These are phyloP conservation scores for Dufourea novaeangliae DNA, from an alignment of 1,140 invertebrate species.

Conservation along the genomic window DNA sequence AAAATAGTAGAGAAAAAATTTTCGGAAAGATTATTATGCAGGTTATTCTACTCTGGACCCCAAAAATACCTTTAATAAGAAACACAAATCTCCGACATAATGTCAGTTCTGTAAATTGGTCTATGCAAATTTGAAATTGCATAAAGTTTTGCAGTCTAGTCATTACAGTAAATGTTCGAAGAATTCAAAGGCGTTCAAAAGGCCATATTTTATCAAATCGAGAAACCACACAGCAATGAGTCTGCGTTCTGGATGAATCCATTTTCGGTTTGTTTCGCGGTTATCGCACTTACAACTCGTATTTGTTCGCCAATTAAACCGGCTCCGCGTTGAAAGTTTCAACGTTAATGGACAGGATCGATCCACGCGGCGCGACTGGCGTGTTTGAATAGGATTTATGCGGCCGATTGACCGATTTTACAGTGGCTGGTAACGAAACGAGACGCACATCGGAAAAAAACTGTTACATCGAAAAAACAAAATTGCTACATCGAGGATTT, in stretches of 20 bases:
- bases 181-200: too few species aligned
- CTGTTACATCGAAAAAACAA: not conserved
- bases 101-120: too few species aligned
- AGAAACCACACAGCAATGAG: not conserved
- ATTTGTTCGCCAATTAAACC: not conserved
- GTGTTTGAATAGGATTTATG: not conserved
- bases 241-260: not conserved
- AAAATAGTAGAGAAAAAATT: too few species aligned
- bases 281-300: not conserved
- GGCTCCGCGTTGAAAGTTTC: constrained; percentile 2
- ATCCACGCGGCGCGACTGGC: not conserved
- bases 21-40: too few species aligned
- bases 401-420: not conserved
- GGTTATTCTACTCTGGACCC: too few species aligned
- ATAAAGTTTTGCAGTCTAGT: too few species aligned
- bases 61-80: too few species aligned
- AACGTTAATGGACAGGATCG: not conserved
- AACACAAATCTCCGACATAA: too few species aligned
- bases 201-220: not conserved
- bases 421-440: not conserved
- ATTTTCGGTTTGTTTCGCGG: not conserved
- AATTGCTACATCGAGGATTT: not conserved
- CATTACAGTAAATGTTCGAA: too few species aligned
- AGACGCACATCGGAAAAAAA: not conserved
- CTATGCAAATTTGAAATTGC: too few species aligned